phyloP scores from a whole-genome alignment of 2,888 invertebrate genomes.

The Plagodis dolabraria region DNA sequence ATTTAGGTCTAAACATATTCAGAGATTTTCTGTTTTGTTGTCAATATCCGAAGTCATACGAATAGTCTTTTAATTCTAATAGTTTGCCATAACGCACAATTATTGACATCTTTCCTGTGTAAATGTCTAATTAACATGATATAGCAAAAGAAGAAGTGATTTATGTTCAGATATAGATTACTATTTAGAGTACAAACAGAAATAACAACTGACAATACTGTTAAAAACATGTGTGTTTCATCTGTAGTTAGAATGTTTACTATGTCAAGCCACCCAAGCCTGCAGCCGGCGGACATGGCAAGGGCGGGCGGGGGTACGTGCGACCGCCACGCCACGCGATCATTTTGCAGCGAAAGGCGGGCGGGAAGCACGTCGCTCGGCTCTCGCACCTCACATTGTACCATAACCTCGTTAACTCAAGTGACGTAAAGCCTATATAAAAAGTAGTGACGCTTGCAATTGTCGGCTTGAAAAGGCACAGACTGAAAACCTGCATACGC shows the following conservation, averaged over 20 bases:
- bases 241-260: slow-evolving; percentile 55
- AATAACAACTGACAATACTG: too few relatives aligned
- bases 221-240: slow-evolving; percentile 39
- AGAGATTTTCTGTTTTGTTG: too few relatives aligned
- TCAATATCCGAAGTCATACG: too few relatives aligned
- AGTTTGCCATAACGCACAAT: too few relatives aligned
- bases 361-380: slow-evolving; percentile 68
- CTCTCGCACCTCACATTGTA: slow-evolving; percentile 51
- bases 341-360: slow-evolving; percentile 72
- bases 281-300: slow-evolving; percentile 59
- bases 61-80: too few relatives aligned
- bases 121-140: too few relatives aligned
- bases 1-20: too few relatives aligned
- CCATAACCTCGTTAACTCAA: slow-evolving; percentile 73
- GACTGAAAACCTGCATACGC: slow-evolving; percentile 28
- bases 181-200: too few relatives aligned
- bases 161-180: too few relatives aligned
- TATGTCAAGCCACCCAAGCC: slow-evolving; percentile 56
- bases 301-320: slow-evolving; percentile 52
- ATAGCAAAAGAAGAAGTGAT: too few relatives aligned
- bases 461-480: slow-evolving; percentile 6
- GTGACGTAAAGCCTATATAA: slow-evolving; percentile 71
- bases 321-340: slow-evolving; percentile 76
- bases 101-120: too few relatives aligned
- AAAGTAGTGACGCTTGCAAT: slow-evolving; percentile 51